A percentile compares a stretch with the other conserved stretches of the same genome.
Evolutionary conservation across 2,113 vertebrate genomes (phyloP).

Genomic region (Heptranchias perlo): DNA sequence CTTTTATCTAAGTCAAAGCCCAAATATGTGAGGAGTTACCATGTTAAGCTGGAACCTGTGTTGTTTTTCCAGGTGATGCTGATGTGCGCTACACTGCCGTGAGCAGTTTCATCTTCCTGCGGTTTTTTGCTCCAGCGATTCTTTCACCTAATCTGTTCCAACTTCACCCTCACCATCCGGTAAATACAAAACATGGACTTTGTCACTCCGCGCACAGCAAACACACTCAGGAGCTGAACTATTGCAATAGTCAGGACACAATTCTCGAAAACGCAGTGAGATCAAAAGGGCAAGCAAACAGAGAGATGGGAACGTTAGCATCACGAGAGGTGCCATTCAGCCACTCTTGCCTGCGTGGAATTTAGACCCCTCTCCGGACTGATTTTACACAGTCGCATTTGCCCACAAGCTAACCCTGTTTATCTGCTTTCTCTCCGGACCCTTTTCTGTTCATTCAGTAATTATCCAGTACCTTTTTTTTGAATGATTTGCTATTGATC

Average conservation of each 20-base stretch:
- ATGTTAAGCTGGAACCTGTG: background rate
- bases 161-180: constrained; percentile 86
- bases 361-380: background rate
- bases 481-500: background rate
- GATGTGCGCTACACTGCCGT: constrained; percentile 94
- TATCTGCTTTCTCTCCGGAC: too few species aligned
- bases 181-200: constrained; percentile 54
- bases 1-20: background rate
- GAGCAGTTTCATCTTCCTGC: constrained; percentile 95
- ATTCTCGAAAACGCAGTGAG: background rate
- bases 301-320: background rate
- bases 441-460: background rate
- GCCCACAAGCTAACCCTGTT: background rate
- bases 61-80: constrained; percentile 67
- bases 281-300: background rate
- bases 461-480: background rate
- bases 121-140: constrained; percentile 96
- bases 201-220: background rate
- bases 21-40: background rate
- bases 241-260: background rate
- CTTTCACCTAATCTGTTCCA: constrained; percentile 96
- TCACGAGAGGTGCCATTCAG: too few species aligned
- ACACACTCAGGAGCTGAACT: background rate
- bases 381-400: background rate
- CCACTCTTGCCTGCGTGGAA: too few species aligned